These are phyloP conservation scores for Pristionchus mayeri DNA, from an alignment of 2,888 invertebrate species.

Conservation along the genomic window DNA sequence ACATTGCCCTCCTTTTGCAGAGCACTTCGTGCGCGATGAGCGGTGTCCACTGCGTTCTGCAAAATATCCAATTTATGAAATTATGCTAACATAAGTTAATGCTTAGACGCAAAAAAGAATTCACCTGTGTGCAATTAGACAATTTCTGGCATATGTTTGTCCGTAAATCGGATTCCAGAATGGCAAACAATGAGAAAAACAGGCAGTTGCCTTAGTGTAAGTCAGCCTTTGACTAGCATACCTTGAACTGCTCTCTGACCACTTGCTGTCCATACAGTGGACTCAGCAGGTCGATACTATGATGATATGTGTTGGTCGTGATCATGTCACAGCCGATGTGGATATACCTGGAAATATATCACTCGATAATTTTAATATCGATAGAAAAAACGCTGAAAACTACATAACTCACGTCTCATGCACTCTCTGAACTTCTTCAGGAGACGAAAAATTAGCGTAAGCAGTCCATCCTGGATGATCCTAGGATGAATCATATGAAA, in stretches of 20 bases:
- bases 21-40: background rate
- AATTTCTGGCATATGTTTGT: too few species aligned
- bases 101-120: too few species aligned
- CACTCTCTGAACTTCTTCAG: background rate
- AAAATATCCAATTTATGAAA: too few species aligned
- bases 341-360: background rate
- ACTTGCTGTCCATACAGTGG: background rate
- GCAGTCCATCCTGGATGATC: constrained; percentile 26
- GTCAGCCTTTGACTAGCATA: too few species aligned
- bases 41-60: background rate
- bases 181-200: too few species aligned
- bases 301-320: constrained; percentile 38
- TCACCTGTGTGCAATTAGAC: background rate
- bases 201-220: too few species aligned
- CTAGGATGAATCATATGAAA: background rate
- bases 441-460: background rate
- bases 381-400: background rate
- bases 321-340: background rate
- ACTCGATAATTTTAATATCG: background rate
- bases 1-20: background rate
- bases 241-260: too few species aligned
- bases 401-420: background rate
- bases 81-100: too few species aligned
- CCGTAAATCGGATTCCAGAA: too few species aligned
- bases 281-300: background rate